These are phyloP conservation scores for Sinocyclocheilus maitianheensis DNA, from an alignment of 2,113 vertebrate species.

Conservation along the genomic window DNA sequence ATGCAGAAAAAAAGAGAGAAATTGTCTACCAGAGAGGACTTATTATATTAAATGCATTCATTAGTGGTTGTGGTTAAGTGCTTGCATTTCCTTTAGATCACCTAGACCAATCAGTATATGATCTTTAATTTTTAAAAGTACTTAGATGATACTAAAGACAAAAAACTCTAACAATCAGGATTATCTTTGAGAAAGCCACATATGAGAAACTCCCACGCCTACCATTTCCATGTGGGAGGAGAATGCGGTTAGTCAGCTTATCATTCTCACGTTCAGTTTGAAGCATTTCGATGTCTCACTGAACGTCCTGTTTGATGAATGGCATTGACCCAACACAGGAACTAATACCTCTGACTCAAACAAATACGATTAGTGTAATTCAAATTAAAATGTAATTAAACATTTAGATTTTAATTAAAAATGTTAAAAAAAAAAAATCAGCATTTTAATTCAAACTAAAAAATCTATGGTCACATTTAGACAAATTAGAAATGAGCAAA, in stretches of 20 bases:
- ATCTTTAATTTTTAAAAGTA: too few species aligned
- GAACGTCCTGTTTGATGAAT: background rate
- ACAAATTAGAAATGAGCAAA: background rate
- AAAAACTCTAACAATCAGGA: background rate
- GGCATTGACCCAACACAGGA: background rate
- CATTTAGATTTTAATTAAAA: too few species aligned
- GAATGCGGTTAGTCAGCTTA: background rate
- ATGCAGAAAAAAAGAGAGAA: background rate
- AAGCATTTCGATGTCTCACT: background rate
- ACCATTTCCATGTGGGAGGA: background rate
- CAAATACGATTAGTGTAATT: too few species aligned
- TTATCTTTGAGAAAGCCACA: background rate
- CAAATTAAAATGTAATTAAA: too few species aligned
- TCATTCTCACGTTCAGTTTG: background rate
- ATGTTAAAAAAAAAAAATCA: too few species aligned
- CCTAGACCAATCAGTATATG: background rate
- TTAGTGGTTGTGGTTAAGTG: background rate
- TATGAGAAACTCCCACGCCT: background rate
- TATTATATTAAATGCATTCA: background rate
- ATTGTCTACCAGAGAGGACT: background rate
- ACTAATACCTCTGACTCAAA: too few species aligned
- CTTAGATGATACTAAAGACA: background rate
- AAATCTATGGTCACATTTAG: too few species aligned
- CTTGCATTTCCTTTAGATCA: background rate
- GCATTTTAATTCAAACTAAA: too few species aligned